Evolutionary conservation across 1,140 invertebrate genomes (phyloP).

Genomic region (Drosophila bocki): DNA sequence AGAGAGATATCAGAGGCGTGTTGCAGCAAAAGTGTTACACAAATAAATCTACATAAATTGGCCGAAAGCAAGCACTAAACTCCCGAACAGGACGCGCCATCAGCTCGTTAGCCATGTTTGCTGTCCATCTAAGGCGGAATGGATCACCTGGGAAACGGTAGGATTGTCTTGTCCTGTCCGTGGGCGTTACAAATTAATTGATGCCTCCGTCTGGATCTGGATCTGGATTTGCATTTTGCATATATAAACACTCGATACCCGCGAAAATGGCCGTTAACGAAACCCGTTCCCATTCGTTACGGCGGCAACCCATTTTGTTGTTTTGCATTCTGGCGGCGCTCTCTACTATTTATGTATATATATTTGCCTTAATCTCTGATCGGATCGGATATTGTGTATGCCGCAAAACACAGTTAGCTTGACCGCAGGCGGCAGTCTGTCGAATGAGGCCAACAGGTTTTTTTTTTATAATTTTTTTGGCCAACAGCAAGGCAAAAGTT

Average conservation of each 20-base stretch:
- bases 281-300: conserved; percentile 50
- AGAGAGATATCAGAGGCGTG: conserved; percentile 68
- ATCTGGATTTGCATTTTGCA: conserved; percentile 38
- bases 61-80: conserved; percentile 37
- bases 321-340: conserved; percentile 64
- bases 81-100: conserved; percentile 30
- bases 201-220: conserved; percentile 32
- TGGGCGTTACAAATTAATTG: conserved; percentile 65
- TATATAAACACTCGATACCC: conserved; percentile 3
- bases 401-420: conserved; percentile 73
- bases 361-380: conserved; percentile 75
- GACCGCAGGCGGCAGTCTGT: conserved; percentile 48
- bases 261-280: conserved; percentile 34
- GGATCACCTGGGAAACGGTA: neutral
- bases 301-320: conserved; percentile 59
- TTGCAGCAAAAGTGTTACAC: conserved; percentile 68
- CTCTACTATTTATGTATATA: conserved; percentile 11
- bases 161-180: conserved; percentile 12
- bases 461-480: conserved; percentile 10
- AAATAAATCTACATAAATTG: conserved; percentile 82
- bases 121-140: conserved; percentile 33
- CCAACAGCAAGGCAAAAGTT: conserved; percentile 41
- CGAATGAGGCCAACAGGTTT: conserved; percentile 77
- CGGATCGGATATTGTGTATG: conserved; percentile 53
- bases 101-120: conserved; percentile 64